Percentiles rank a stretch among this genome's conserved stretches.
These are phyloP conservation scores for Mus spretus DNA, from an alignment of 2,797 vertebrate genomes.

Conservation along the genomic window DNA sequence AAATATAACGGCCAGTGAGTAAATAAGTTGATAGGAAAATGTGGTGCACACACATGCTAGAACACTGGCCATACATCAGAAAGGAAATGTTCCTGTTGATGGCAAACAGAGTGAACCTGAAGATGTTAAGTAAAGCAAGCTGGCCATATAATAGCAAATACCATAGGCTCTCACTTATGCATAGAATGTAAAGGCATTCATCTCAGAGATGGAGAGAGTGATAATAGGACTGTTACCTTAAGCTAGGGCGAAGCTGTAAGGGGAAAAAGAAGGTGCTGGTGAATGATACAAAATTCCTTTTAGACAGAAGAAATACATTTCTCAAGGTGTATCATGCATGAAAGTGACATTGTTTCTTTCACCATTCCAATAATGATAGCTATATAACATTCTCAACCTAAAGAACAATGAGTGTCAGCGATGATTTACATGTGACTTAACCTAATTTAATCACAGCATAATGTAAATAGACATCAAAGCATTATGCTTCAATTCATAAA, in stretches of 20 bases:
- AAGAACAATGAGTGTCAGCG: no score
- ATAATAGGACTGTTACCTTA: neutral
- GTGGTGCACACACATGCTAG: neutral
- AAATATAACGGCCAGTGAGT: neutral
- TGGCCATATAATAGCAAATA: neutral
- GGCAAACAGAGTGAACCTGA: neutral
- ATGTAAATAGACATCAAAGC: neutral
- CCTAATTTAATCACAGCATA: neutral
- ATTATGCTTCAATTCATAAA: neutral
- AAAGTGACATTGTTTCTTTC: no score
- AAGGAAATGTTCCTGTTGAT: neutral
- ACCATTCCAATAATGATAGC: no score
- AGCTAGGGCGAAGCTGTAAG: no score
- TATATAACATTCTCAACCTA: no score
- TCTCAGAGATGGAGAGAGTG: neutral
- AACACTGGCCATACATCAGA: neutral
- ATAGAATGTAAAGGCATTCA: neutral
- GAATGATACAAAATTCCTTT: no score
- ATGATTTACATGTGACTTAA: no score
- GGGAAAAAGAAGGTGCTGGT: no score
- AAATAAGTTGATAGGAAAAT: neutral
- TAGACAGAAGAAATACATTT: no score
- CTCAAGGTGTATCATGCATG: no score
- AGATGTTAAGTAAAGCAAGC: neutral
- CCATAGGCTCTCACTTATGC: neutral